Evolutionary conservation across 2,113 vertebrate genomes (phyloP), one percentile per base, ranked within the genome.

Genomic region (Rhineura floridana): DNA sequence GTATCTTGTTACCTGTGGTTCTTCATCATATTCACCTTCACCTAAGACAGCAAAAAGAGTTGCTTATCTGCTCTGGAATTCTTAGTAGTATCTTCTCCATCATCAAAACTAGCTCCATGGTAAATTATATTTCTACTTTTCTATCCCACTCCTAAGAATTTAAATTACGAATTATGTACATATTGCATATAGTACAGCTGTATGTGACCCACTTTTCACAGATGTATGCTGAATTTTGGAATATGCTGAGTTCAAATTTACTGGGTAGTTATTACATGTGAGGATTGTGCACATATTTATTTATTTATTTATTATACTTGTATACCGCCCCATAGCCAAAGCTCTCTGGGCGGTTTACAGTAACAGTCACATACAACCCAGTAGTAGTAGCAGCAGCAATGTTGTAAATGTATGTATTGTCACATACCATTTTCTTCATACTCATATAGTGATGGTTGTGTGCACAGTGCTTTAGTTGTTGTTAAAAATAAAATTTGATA

Each of bases 21-120:
- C 98, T 99, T 6, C 98, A 99, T 96, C 99, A 99, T 94, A 99
- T 99, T 92, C 99, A 99, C 95, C 98, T 99, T 63, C 99, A 99
- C 90, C 96, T 99, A 80, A 97, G 98, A 59, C 98, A 99, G 93
- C 99, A 99, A 97, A 99, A 99, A 84, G 99, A 99, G 94, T 97
- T 99, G 63, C 98, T 99, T 3, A 98, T 99, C 95, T 99, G 99
- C 95, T 99, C 99, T 76, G 98, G 98, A 69, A 99, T 99, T 88
- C 98, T 99, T 81, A 98, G 98, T 96, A 99, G 98, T 91, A 99
- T 99, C 90, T 99, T 99, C 97, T 99, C 98, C 73, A 99, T 98
- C 67, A 98, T 99, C 96, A 99, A 97, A 94, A 96, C 96, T 86
- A 97, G 96, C 92, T 97, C 97, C 91, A 91, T 97, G 97, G 97